Conservation (phyloP, 2,113 vertebrate genomes). For the Tychaedon coryphoeus region DNA sequence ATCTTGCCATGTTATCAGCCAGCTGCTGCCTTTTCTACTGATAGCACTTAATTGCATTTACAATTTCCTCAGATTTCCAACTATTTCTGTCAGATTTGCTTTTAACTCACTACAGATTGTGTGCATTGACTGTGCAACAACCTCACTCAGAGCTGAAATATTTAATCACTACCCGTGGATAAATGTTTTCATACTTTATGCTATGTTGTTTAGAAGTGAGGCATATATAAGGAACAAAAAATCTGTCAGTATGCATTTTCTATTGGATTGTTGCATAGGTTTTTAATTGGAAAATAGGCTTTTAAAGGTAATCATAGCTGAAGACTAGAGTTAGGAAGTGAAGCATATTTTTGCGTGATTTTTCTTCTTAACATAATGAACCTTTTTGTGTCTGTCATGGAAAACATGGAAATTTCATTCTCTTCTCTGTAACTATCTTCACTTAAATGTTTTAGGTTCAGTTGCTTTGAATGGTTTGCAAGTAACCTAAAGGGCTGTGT, state of each 20-base stretch:
- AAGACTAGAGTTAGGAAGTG: slow-evolving; percentile 71
- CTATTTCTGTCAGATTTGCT: slow-evolving; percentile 65
- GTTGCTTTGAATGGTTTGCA: slow-evolving; percentile 63
- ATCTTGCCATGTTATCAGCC: slow-evolving; percentile 9
- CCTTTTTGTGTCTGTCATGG: slow-evolving; percentile 80
- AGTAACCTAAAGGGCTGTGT: slow-evolving; percentile 74
- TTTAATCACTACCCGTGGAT: slow-evolving; percentile 70
- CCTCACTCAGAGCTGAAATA: slow-evolving; percentile 52
- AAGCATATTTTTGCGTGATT: slow-evolving; percentile 62
- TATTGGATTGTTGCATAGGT: slow-evolving; percentile 69
- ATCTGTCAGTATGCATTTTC: slow-evolving; percentile 83
- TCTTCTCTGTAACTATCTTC: slow-evolving; percentile 47
- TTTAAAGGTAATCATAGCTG: slow-evolving; percentile 68
- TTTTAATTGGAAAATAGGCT: slow-evolving; percentile 82
- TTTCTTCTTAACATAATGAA: slow-evolving; percentile 81
- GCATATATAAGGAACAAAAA: slow-evolving; percentile 78
- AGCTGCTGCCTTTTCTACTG: slow-evolving; percentile 20
- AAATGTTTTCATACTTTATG: slow-evolving; percentile 77
- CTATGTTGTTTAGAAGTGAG: slow-evolving; percentile 72
- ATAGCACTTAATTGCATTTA: slow-evolving; percentile 54
- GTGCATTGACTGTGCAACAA: slow-evolving; percentile 51
- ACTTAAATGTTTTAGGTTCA: slow-evolving; percentile 63
- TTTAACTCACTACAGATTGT: slow-evolving; percentile 49
- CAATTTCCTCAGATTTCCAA: slow-evolving; percentile 59
- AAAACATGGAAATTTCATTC: slow-evolving; percentile 69